phyloP scores from a whole-genome alignment of 2,888 invertebrate genomes.

The Apamea monoglypha region DNA sequence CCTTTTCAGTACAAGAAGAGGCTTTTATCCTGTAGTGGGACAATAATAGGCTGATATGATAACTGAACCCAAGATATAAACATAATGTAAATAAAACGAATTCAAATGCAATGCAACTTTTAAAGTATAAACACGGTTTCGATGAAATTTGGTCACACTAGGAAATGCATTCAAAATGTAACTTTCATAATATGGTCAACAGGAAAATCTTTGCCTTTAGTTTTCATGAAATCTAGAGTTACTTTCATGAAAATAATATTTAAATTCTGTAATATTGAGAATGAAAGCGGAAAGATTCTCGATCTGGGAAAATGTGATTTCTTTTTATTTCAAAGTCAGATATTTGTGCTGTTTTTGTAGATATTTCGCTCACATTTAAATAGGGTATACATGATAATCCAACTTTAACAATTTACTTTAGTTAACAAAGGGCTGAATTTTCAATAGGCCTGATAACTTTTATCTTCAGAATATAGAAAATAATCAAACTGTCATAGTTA shows the following conservation, averaged over 20 bases:
- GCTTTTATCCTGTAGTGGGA: neutral
- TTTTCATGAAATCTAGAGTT: conserved; percentile 29
- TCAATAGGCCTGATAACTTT: neutral
- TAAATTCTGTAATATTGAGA: conserved; percentile 34
- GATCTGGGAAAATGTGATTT: neutral
- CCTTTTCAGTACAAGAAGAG: neutral
- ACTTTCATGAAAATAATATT: conserved; percentile 49
- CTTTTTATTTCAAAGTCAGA: conserved; percentile 1
- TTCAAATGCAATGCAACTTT: conserved; percentile 31
- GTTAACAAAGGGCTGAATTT: neutral
- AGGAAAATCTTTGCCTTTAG: conserved; percentile 29
- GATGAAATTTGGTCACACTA: conserved; percentile 7
- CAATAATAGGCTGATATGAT: neutral
- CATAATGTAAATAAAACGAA: conserved; percentile 8
- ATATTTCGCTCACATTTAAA: neutral
- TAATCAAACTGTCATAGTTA: neutral
- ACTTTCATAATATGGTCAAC: conserved; percentile 26
- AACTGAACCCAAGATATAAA: neutral
- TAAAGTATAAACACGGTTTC: neutral
- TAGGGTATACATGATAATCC: too few species aligned
- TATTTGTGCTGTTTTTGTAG: neutral
- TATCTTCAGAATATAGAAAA: neutral
- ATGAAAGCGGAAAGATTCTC: neutral
- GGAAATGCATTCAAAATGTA: conserved; percentile 28
- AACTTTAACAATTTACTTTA: neutral